Percentiles rank a stretch among this genome's conserved stretches.
These are phyloP conservation scores for Protula sp. DNA, from an alignment of 2,888 invertebrate species.

Conservation along the genomic window DNA sequence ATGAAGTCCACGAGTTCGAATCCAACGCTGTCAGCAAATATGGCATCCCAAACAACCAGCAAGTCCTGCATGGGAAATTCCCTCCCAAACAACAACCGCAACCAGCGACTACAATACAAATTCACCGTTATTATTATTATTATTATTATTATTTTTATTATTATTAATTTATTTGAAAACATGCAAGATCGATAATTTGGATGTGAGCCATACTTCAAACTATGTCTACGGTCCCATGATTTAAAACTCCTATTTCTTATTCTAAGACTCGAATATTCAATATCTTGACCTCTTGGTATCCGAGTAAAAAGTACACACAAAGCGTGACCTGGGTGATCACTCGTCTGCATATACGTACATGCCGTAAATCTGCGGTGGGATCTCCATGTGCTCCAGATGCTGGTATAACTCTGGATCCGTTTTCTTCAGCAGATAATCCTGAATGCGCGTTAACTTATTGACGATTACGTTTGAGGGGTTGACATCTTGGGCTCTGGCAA, in stretches of 20 bases:
- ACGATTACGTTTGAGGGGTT: constrained; percentile 54
- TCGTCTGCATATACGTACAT: too few relatives aligned
- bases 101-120: constrained; percentile 66
- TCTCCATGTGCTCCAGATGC: constrained; percentile 68
- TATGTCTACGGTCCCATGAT: too few relatives aligned
- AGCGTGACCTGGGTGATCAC: too few relatives aligned
- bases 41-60: constrained; percentile 75
- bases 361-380: constrained; percentile 79
- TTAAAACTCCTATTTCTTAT: too few relatives aligned
- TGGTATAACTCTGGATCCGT: constrained; percentile 62
- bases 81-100: constrained; percentile 74
- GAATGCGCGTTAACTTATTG: constrained; percentile 55
- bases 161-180: too few relatives aligned
- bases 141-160: too few relatives aligned
- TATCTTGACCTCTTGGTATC: too few relatives aligned
- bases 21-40: constrained; percentile 66
- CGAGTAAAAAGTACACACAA: too few relatives aligned
- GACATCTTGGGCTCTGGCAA: constrained; percentile 51
- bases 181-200: too few relatives aligned
- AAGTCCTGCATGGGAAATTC: constrained; percentile 76
- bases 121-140: too few relatives aligned
- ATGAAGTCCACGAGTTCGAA: constrained; percentile 63
- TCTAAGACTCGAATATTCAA: too few relatives aligned
- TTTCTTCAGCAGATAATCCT: constrained; percentile 61
- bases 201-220: too few relatives aligned